Base-by-base conservation (phyloP, 2,113 vertebrate species). In the Saguinus imperator region DNA sequence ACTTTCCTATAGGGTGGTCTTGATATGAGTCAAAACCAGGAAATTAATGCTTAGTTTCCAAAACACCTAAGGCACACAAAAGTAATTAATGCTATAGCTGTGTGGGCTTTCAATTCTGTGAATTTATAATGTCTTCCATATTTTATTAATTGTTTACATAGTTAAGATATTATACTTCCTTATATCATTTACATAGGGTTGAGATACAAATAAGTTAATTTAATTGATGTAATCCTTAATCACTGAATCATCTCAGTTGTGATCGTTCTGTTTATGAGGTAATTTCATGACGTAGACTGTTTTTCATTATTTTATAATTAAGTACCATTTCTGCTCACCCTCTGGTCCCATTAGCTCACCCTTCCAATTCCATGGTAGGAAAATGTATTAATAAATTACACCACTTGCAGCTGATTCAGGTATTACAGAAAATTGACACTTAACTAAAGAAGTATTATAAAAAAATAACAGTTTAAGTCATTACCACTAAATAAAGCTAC, bases 1-100 rank as follows among this genome's bases (percentile, higher is more conserved):
- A 95, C 94, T 96, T 98, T 96, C 87, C 95, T 98, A 98, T 98
- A 96, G 97, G 98, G 99, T 99, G 98, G 98, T 98, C 98, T 91
- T 98, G 83, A 98, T 98, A 97, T 98, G 96, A 98, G 93, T 97
- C 86, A 98, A 98, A 98, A 98, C 86, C 97, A 98, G 97, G 96
- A 98, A 98, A 98, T 50, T 96, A 98, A 98, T 98, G 95, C 89
- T 97, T 95, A 96, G 96, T 98, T 98, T 98, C 97, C 97, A 98
- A 98, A 98, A 98, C 96, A 98, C 98, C 95, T 97, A 98, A 97
- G 87, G 21, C 94, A 95, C 84, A 97, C 89, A 97, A 98, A 98
- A 99, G 94, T 94, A 98, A 98, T 98, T 98, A 89, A 97, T 98
- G 97, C 87, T 97, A 98, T 98, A 94, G 89, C 96, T 97, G 98